Evolutionary conservation across 2,797 vertebrate species (phyloP).

Genomic region (Siniperca undulata): DNA sequence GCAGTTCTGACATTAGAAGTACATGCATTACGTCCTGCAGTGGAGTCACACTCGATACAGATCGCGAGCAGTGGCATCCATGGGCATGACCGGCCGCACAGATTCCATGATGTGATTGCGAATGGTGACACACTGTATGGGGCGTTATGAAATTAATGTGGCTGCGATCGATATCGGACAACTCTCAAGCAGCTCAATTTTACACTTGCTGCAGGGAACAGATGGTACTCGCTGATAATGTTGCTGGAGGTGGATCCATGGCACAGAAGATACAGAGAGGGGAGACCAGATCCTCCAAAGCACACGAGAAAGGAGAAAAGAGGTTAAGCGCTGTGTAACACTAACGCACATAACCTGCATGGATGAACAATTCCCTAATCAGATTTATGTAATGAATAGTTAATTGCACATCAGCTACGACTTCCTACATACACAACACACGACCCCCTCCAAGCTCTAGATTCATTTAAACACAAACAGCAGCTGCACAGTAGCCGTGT

Average conservation of each 20-base stretch:
- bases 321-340: slow-evolving; percentile 61
- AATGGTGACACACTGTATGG: slow-evolving; percentile 64
- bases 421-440: slow-evolving; percentile 68
- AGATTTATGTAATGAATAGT: slow-evolving; percentile 78
- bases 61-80: slow-evolving; percentile 31
- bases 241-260: slow-evolving; percentile 72
- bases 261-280: slow-evolving; percentile 53
- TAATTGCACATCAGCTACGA: slow-evolving; percentile 73
- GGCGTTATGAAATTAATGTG: slow-evolving; percentile 79
- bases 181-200: slow-evolving; percentile 83
- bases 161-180: slow-evolving; percentile 77
- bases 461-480: slow-evolving; percentile 58
- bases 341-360: slow-evolving; percentile 65
- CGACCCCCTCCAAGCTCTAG: slow-evolving; percentile 50
- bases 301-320: slow-evolving; percentile 46
- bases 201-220: slow-evolving; percentile 81
- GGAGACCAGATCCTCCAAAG: slow-evolving; percentile 56
- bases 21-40: slow-evolving; percentile 28
- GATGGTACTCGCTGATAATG: slow-evolving; percentile 80
- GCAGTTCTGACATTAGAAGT: slow-evolving; percentile 31
- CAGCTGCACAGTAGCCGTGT: slow-evolving; percentile 36
- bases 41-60: slow-evolving; percentile 39
- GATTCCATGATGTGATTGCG: slow-evolving; percentile 68
- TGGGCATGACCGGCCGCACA: slow-evolving; percentile 40
- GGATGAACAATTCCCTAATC: slow-evolving; percentile 75